These are phyloP conservation scores for Alces alces DNA, from an alignment of 2,113 vertebrate species.

Conservation along the genomic window DNA sequence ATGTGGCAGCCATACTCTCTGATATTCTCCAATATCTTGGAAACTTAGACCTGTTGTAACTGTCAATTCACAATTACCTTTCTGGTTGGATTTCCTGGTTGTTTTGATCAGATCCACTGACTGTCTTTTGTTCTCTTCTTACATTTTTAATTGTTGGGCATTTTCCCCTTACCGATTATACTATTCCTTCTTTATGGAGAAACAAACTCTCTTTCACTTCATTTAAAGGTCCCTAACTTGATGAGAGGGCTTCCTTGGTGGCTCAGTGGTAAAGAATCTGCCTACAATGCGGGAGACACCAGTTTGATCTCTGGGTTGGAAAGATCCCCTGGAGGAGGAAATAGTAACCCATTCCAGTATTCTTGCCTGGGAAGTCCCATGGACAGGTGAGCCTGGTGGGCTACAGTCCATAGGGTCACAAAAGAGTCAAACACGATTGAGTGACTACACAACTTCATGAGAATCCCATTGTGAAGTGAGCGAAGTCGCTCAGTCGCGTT, in stretches of 20 bases:
- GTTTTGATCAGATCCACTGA: background rate
- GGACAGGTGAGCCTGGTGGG: background rate
- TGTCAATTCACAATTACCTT: background rate
- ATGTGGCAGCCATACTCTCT: background rate
- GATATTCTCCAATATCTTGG: background rate
- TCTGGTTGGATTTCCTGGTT: background rate
- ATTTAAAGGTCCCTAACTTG: background rate
- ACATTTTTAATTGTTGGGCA: background rate
- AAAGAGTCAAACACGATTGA: background rate
- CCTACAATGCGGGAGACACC: background rate
- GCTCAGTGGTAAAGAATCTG: background rate
- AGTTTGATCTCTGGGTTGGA: background rate
- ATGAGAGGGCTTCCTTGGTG: background rate
- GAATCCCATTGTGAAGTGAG: background rate
- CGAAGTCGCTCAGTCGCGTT: no score
- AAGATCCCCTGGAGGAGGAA: background rate
- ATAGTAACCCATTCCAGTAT: background rate
- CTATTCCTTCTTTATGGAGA: background rate
- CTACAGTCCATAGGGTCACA: background rate
- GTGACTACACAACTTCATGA: background rate
- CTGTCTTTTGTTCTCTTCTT: background rate
- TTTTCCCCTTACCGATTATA: background rate
- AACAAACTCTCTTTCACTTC: background rate
- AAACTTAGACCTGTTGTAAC: background rate
- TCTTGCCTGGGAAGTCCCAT: background rate